Evolutionary conservation across 2,888 invertebrate genomes (phyloP), one percentile per base, ranked within the genome.

Genomic region (Cyclophora punctaria): DNA sequence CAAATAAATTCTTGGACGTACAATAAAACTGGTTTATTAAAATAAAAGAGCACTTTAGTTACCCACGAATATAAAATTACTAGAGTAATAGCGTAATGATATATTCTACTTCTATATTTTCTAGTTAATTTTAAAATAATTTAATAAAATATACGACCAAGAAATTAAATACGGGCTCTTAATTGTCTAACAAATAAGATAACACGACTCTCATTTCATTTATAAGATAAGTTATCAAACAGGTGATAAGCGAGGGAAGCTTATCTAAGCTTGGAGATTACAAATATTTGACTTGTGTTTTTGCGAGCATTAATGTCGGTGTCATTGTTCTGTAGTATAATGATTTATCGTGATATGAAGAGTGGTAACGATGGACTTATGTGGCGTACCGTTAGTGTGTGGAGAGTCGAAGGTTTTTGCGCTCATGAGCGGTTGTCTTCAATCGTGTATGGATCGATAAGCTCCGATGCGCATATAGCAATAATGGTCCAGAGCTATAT

Each of bases 361-460:
- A 37, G 4, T 37, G 37, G 37, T 37, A 37, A 37, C 37, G 37
- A 5, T 37, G 4, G 5, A 37, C 37, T 37, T 69, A 62, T 41
- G 50, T 55, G 51, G 66, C 67, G 62, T 63, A 78, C 76, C 74
- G 75, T 76, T 76, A 66, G 69, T 68, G 61, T 69, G 63, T 67
- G 68, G 66, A 69, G 62, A 70, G 64, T 70, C 63, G 67, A 73
- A 70, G 69, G 75, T 83, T 83, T 83, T 83, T 83, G 78, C 75
- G 71, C 70, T 66, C 68, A 66, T 65, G 65, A 65, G 64, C 66
- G 69, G 71, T 73, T 78, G 75, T 77, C 75, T 78, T 75, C 75
- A 71, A 75, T 78, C 76, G 72, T 73, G 78, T 78, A 74, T 74
- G 69, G 71, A 75, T 69, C 81, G 86, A 85, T 83, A 83, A 76